Conservation (phyloP, 2,888 invertebrate species). For the Magallana nippona region DNA sequence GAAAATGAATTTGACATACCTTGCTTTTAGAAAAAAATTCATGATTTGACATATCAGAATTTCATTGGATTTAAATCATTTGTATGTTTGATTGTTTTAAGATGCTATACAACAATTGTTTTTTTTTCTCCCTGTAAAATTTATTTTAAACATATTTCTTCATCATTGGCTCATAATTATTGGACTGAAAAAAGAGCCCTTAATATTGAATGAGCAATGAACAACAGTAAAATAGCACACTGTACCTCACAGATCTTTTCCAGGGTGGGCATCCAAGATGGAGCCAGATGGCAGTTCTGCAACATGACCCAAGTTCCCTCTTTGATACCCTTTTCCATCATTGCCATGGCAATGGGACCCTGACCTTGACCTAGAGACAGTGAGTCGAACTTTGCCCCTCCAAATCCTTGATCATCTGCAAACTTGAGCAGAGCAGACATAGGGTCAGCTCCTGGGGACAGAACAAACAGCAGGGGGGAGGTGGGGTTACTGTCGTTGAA, state of each 20-base stretch:
- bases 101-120: too few species aligned
- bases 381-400: slow-evolving; percentile 80
- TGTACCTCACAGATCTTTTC: slow-evolving; percentile 80
- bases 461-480: slow-evolving; percentile 80
- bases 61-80: too few species aligned
- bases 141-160: too few species aligned
- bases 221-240: too few species aligned
- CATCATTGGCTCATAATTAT: too few species aligned
- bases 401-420: slow-evolving; percentile 81
- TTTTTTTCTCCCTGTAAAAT: too few species aligned
- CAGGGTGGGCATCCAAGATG: slow-evolving; percentile 81
- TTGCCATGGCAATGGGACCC: slow-evolving; percentile 80
- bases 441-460: slow-evolving; percentile 81
- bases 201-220: too few species aligned
- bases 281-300: slow-evolving; percentile 81
- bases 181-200: too few species aligned
- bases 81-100: too few species aligned
- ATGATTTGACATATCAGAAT: too few species aligned
- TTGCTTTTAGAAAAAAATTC: too few species aligned
- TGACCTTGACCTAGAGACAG: slow-evolving; percentile 81
- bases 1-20: background rate
- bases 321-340: slow-evolving; percentile 80
- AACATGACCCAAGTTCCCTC: slow-evolving; percentile 81
- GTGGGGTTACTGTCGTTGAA: slow-evolving; percentile 79
- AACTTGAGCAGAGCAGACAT: slow-evolving; percentile 80